These are phyloP conservation scores for Lineus longissimus DNA, from an alignment of 1,140 invertebrate species.

Conservation along the genomic window DNA sequence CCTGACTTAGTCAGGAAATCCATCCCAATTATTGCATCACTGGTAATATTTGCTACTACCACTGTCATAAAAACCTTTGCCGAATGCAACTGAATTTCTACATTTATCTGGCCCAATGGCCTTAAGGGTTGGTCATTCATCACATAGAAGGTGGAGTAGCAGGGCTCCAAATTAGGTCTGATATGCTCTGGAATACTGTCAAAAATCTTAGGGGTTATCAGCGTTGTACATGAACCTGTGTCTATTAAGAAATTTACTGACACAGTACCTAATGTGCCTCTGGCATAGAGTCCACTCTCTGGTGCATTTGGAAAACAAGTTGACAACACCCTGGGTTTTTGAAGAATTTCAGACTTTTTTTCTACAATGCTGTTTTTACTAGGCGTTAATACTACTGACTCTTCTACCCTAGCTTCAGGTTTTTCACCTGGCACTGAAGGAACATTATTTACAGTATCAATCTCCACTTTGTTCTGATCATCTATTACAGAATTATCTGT, in stretches of 20 bases:
- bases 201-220: not conserved
- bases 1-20: too few species aligned
- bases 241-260: not conserved
- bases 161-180: not conserved
- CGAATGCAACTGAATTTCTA: not conserved
- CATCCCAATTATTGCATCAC: not conserved
- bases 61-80: not conserved
- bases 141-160: not conserved
- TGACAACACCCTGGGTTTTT: too few species aligned
- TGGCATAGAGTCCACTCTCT: not conserved
- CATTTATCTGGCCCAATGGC: not conserved
- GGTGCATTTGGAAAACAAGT: too few species aligned
- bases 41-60: not conserved
- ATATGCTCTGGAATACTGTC: not conserved
- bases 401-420: too few species aligned
- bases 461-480: too few species aligned
- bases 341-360: too few species aligned
- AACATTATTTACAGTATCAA: too few species aligned
- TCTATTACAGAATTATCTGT: too few species aligned
- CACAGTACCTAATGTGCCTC: not conserved
- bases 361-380: too few species aligned
- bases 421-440: too few species aligned
- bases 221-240: not conserved
- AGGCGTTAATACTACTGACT: too few species aligned
- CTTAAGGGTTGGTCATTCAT: not conserved